Evolutionary conservation across 2,888 invertebrate species (phyloP), one percentile per base, ranked within the genome.

Genomic region (Abscondita cerata): DNA sequence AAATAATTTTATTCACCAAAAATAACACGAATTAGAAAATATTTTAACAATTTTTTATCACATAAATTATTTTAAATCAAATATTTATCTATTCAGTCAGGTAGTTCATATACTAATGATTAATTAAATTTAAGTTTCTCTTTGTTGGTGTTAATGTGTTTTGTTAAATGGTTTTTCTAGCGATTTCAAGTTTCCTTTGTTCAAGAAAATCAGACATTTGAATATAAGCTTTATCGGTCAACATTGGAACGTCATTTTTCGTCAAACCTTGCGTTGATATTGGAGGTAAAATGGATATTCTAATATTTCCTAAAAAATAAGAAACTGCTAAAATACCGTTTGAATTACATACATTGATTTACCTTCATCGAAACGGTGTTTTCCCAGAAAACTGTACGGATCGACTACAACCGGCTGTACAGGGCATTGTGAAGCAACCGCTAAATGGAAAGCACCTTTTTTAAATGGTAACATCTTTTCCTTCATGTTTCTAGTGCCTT

Each of bases 401-500:
- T 94, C 95, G 60, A 95, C 89, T 18, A 95, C 93, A 0, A 96
- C 89, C 0, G 97, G 96, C 74, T 95, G 91, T 64, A 97, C 89
- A 2, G 95, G 93, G 62, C 93, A 88, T 75, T 88, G 87, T 3
- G 92, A 90, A 68, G 89, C 87, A 65, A 96, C 83, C 0, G 98
- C 97, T 66, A 97, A 88, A 80, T 96, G 95, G 82, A 98, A 98
- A 2, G 95, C 96, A 6, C 97, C 97, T 78, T 97, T 98, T 77
- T 98, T 96, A 81, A 98, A 96, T 1, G 95, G 93, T 70, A 96
- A 81, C 73, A 98, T 81, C 19, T 86, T 86, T 25, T 89, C 90
- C 2, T 86, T 86, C n/a, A 86, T 85, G 75, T 91, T 89, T 64
- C 98, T 84, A 5, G 96, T 96, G 12, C 97, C 97, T 82, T 98